These are phyloP conservation scores for Acrocyrtus sp. DNA, from an alignment of 2,888 invertebrate species.

Conservation along the genomic window DNA sequence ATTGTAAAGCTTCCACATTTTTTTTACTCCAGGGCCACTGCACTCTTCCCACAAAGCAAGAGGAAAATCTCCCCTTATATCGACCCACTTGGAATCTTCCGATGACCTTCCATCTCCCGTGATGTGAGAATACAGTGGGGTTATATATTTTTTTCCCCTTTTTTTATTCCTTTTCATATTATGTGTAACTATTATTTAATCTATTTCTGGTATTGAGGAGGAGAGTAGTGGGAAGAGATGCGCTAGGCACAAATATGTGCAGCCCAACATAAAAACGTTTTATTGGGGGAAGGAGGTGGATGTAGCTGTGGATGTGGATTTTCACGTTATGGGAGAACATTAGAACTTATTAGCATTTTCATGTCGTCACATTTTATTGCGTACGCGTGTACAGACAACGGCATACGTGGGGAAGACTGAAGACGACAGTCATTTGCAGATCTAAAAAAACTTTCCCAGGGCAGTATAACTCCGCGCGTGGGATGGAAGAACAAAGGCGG, in stretches of 20 bases:
- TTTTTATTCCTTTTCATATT: too few relatives aligned
- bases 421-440: slow-evolving; percentile 4
- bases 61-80: background rate
- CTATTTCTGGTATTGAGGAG: slow-evolving; percentile 20
- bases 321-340: too few relatives aligned
- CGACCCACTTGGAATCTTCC: slow-evolving; percentile 25
- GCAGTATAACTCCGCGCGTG: background rate
- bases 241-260: background rate
- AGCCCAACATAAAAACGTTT: background rate
- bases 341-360: slow-evolving; percentile 10
- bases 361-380: slow-evolving; percentile 23
- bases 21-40: background rate
- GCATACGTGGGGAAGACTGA: background rate
- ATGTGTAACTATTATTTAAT: too few relatives aligned
- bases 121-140: too few relatives aligned
- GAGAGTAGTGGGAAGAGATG: background rate
- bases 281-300: background rate
- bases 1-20: too few relatives aligned
- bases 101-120: slow-evolving; percentile 21
- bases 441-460: background rate
- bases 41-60: background rate
- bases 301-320: background rate
- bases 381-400: background rate
- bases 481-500: background rate
- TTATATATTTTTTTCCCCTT: too few relatives aligned